Evolutionary conservation across 2,888 invertebrate genomes (phyloP).

Genomic region (Anthoptus insignis): DNA sequence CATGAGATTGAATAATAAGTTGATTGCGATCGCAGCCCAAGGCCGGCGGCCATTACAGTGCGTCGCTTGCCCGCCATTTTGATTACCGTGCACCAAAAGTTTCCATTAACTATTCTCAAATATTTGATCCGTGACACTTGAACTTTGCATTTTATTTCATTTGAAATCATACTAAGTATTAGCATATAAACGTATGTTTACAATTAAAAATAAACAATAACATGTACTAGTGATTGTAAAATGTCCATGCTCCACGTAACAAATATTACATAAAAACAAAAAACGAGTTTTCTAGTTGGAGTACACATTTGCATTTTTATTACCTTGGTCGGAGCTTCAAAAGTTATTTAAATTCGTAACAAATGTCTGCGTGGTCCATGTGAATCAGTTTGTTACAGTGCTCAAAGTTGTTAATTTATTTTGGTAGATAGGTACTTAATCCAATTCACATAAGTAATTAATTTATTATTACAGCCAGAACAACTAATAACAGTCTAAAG

Average conservation of each 20-base stretch:
- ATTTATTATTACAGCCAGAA: background rate
- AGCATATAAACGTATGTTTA: no score
- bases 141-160: constrained; percentile 5
- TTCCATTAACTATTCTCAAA: constrained; percentile 23
- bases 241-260: constrained; percentile 4
- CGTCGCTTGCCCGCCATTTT: constrained; percentile 75
- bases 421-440: background rate
- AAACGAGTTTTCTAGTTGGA: constrained; percentile 26
- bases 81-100: constrained; percentile 60
- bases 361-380: constrained; percentile 27
- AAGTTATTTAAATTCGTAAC: constrained; percentile 36
- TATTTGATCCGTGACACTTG: constrained; percentile 18
- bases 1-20: constrained; percentile 87
- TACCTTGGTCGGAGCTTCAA: constrained; percentile 26
- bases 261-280: constrained; percentile 7
- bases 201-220: no score
- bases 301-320: constrained; percentile 43
- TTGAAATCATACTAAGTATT: no score
- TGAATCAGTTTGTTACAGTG: constrained; percentile 36
- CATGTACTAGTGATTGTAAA: background rate
- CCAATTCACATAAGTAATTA: constrained; percentile 1
- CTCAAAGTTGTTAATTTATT: constrained; percentile 18
- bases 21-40: constrained; percentile 81
- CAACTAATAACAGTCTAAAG: background rate
- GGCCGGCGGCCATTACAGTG: constrained; percentile 80